These are phyloP conservation scores for Taurulus bubalis DNA, from an alignment of 2,113 vertebrate species.

Conservation along the genomic window DNA sequence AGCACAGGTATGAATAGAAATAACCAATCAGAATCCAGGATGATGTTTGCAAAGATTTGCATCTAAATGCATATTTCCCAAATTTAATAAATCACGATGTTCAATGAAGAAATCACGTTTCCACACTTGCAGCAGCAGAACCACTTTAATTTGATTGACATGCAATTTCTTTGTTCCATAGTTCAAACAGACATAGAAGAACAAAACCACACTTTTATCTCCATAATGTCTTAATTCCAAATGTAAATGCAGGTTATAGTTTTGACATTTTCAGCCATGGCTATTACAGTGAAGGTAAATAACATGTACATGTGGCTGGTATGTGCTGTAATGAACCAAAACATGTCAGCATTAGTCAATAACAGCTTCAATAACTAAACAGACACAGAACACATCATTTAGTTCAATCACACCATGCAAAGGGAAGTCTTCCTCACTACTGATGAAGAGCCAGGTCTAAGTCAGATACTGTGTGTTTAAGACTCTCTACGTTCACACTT, in stretches of 20 bases:
- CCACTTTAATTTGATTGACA: conserved; percentile 25
- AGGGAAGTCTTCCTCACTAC: conserved; percentile 17
- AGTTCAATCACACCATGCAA: conserved; percentile 56
- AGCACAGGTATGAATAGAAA: too few relatives aligned
- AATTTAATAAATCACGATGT: too few relatives aligned
- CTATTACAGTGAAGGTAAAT: neutral
- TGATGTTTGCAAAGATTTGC: neutral
- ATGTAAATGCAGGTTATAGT: neutral
- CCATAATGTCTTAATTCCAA: neutral
- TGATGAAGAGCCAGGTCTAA: neutral
- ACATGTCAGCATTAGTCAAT: too few relatives aligned
- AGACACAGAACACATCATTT: neutral
- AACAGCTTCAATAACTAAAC: neutral
- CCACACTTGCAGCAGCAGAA: neutral
- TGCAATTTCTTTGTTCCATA: conserved; percentile 47
- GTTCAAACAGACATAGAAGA: conserved; percentile 23
- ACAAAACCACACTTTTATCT: neutral
- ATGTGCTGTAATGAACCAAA: neutral
- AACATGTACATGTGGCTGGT: neutral
- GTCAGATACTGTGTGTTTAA: neutral
- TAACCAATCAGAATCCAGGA: too few relatives aligned
- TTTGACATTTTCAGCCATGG: neutral
- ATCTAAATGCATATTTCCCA: too few relatives aligned
- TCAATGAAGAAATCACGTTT: neutral
- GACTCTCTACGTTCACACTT: neutral